Base-by-base conservation (phyloP, 1,140 invertebrate species). In the Xylocopa sonorina region DNA sequence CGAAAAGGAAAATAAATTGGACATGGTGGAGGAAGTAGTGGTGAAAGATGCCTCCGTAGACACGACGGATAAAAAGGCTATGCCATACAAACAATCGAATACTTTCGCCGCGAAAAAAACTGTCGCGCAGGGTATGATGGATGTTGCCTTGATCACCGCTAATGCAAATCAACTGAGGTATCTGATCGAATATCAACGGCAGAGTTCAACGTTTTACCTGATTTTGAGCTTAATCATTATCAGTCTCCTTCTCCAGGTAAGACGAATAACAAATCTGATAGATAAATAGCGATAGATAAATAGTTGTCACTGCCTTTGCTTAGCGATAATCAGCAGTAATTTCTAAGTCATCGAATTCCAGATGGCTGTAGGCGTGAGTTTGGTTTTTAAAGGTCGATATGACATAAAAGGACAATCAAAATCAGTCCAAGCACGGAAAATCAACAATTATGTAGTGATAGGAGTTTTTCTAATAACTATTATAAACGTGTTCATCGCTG, bases 91-190 rank as follows among this genome's bases (percentile, higher is more conserved):
- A 62, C 81, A 87, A 53, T 64, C 84, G 16, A 92, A 92, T 71
- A 88, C 89, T 1, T 94, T 91, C 80, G 92, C 93, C 0, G 93
- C 93, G 3, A 94, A 94, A 80, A 94, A 94, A 76, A 94, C 94
- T 1, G 91, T 94, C 0, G 94, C 93, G 0, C 94, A 94, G 83
- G 93, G 93, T 71, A 92, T 97, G 96, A 97, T 97, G 96, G 96
- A 97, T 84, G 93, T 97, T 55, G 96, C 96, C 0, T 91, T 97
- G 27, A 94, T 97, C 1, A 96, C 96, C 0, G 96, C 96, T 3
- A 97, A 98, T 91, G 97, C 97, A 4, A 97, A 97, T 89, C 97
- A 98, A 89, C 92, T 98, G 41, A 95, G 97, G 85, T 97, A 97
- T 88, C 95, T 98, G 0, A 91, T 95, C 10, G 94, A 94, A 77